Evolutionary conservation across 2,797 vertebrate genomes (phyloP), one percentile per base, ranked within the genome.

Genomic region (Trematomus bernacchii): DNA sequence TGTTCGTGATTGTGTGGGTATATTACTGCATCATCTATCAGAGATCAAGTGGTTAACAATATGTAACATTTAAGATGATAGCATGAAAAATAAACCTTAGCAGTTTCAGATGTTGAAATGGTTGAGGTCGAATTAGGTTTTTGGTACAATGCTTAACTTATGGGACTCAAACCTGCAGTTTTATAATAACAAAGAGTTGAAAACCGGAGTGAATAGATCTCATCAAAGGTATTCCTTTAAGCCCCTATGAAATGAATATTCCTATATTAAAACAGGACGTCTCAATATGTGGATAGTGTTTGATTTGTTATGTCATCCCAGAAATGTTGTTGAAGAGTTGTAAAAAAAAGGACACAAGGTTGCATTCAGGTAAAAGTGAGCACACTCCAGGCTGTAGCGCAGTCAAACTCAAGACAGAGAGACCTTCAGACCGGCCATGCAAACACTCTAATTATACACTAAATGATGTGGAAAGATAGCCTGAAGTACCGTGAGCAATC

Each of bases 401-500:
- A 83, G 66, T 51, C 62, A 21, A 85, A 80, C 33, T 77, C 71
- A 75, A 79, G 72, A 86, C 50, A 61, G 16, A 77, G 78, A 85
- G 74, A 71, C 77, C 77, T 57, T 65, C 21, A 84, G 79, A 68
- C 83, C 71, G 77, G 75, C 81, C 71, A 77, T 79, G 87, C 91
- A 94, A 93, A 92, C 88, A 77, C 87, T 71, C 87, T 91, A 94
- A 94, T 94, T 93, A 95, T 89, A 80, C 85, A 89, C 84, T 92
- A 93, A 95, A 95, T 94, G 90, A 93, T 94, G 95, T 94, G 95
- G 95, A 95, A 95, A 93, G 92, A 94, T 92, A 87, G 87, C 85
- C 89, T 75, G 61, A 80, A 92, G 89, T 89, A 85, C 87, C 83
- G 48, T 82, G 87, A 85, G 91, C 86, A 91, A 91, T 95, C 87